phyloP scores from a whole-genome alignment of 2,888 invertebrate genomes.

The Cremastobaeus sp. region DNA sequence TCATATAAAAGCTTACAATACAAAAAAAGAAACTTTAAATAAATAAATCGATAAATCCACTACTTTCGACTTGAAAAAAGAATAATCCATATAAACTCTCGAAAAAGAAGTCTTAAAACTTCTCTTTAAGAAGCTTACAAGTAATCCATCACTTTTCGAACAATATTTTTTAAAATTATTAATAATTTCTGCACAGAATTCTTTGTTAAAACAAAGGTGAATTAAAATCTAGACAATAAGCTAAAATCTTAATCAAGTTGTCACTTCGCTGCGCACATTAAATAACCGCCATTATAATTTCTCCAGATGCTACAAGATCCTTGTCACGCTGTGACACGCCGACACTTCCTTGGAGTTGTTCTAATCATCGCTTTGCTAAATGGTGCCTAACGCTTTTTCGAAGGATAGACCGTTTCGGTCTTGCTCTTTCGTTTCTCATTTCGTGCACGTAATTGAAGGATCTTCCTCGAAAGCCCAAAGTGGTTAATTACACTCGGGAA shows the following conservation, averaged over 20 bases:
- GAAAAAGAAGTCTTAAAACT: no score
- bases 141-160: no score
- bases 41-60: no score
- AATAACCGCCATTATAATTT: conserved; percentile 28
- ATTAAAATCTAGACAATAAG: neutral
- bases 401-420: conserved; percentile 26
- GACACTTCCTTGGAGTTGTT: conserved; percentile 30
- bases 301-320: conserved; percentile 37
- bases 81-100: no score
- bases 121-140: no score
- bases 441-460: conserved; percentile 40
- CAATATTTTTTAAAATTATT: no score
- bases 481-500: conserved; percentile 53
- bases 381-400: conserved; percentile 42
- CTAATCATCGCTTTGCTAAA: conserved; percentile 46
- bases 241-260: conserved; percentile 24
- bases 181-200: no score
- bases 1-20: neutral
- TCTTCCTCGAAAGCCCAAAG: conserved; percentile 45
- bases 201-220: no score
- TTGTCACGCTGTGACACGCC: conserved; percentile 24
- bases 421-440: conserved; percentile 43
- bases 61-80: no score
- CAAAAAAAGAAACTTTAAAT: no score
- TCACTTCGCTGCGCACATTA: conserved; percentile 12